phyloP scores from a whole-genome alignment of 2,888 invertebrate species.

The Epinotia bilunana region DNA sequence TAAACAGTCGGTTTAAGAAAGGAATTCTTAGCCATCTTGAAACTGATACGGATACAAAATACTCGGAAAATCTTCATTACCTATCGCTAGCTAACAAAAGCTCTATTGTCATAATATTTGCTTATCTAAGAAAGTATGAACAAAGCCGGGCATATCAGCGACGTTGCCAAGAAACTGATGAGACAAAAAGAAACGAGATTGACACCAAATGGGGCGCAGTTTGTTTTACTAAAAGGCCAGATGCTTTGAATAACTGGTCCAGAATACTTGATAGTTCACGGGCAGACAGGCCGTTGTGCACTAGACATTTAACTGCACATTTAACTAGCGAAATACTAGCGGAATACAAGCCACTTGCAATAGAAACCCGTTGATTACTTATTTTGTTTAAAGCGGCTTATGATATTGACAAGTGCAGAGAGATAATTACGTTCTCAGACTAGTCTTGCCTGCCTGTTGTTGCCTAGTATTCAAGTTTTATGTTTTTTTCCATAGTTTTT shows the following conservation, averaged over 20 bases:
- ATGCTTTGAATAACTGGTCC: slow-evolving; percentile 4
- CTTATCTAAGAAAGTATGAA: slow-evolving; percentile 28
- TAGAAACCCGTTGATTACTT: not conserved
- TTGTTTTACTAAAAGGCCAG: slow-evolving; percentile 26
- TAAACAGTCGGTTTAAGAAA: not conserved
- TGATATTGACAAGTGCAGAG: too few relatives aligned
- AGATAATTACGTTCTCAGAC: too few relatives aligned
- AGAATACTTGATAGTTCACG: slow-evolving; percentile 14
- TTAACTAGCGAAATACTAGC: not conserved
- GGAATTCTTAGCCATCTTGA: not conserved
- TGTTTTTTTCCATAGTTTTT: too few relatives aligned
- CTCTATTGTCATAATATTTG: not conserved
- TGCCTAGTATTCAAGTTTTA: too few relatives aligned
- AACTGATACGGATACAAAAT: not conserved
- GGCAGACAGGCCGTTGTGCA: slow-evolving; percentile 4
- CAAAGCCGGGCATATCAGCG: slow-evolving; percentile 4
- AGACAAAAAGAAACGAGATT: slow-evolving; percentile 30
- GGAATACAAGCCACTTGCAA: not conserved
- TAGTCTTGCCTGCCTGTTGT: too few relatives aligned
- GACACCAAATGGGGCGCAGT: slow-evolving; percentile 28
- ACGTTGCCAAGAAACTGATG: slow-evolving; percentile 40
- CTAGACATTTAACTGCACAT: not conserved
- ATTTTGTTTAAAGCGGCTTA: not conserved
- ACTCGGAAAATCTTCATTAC: not conserved
- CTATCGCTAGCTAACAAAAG: not conserved